Evolutionary conservation across 2,113 vertebrate genomes (phyloP), one percentile per base, ranked within the genome.

Genomic region (Panthera uncia): DNA sequence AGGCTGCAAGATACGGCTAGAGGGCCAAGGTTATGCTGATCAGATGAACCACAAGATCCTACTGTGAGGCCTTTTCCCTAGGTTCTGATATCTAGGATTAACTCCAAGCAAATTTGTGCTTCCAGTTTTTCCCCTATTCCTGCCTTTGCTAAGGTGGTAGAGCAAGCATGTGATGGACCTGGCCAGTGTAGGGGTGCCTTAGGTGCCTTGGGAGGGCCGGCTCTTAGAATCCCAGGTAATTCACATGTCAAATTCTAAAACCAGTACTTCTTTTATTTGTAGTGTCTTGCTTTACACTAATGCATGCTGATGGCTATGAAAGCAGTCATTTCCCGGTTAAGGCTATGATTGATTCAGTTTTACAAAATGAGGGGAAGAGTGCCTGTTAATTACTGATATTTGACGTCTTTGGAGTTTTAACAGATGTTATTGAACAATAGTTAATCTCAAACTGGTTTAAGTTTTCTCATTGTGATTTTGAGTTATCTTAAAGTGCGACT

Each of bases 401-500:
- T 57, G 68, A 90, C 27, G 0, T 78, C 79, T 95, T 92, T 89
- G 55, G 21, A 78, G 25, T 94, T 98, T 90, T 76, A 96, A 83
- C 18, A 85, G n/a, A 33, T 94, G 55, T 73, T 94, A 61, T 23
- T 36, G 36, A 91, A 45, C 68, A 84, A n/a, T 83, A 57, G 3
- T 73, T 89, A 83, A 63, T 65, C 90, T 96, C 25, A 41, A 92
- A 55, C 33, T 93, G 80, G 19, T 66, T 87, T 90, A 89, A 97
- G 48, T 13, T 57, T 94, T 89, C 87, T 92, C n/a, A 65, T 82
- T 78, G 12, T 71, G 15, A 0, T 97, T 91, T 93, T 78, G 78
- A 71, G 14, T 94, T 96, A 83, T 71, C 57, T 91, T 82, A 87
- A 94, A 94, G 33, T 88, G 19, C 55, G 52, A n/a, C 96, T 86